phyloP scores from a whole-genome alignment of 2,888 invertebrate species.

The Nipponacmea schrenckii region DNA sequence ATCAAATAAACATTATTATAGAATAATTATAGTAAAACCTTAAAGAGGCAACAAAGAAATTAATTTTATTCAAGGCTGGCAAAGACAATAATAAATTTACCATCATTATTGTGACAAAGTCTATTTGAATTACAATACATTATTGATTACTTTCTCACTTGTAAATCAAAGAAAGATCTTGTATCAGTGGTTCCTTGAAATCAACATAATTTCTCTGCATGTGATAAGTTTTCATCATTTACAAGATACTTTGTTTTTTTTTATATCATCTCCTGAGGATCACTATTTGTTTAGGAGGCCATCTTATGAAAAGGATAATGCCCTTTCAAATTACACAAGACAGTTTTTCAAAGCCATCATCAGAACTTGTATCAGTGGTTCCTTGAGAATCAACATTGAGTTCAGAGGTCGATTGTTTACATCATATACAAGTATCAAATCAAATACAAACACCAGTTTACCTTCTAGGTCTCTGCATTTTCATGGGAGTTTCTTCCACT shows the following conservation, averaged over 20 bases:
- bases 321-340: too few species aligned
- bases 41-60: background rate
- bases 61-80: constrained; percentile 30
- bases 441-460: constrained; percentile 2
- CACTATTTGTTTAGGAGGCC: too few species aligned
- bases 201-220: background rate
- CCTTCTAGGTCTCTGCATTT: constrained; percentile 18
- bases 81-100: too few species aligned
- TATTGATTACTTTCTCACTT: too few species aligned
- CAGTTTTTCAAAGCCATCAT: too few species aligned
- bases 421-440: background rate
- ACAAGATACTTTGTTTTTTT: background rate
- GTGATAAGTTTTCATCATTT: background rate
- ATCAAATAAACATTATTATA: background rate
- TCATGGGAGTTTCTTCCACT: constrained; percentile 53
- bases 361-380: background rate
- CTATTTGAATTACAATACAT: too few species aligned
- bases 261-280: too few species aligned
- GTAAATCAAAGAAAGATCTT: background rate
- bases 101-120: too few species aligned
- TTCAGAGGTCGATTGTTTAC: background rate
- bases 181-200: constrained; percentile 2
- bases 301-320: too few species aligned
- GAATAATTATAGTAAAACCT: background rate
- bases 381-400: background rate